Base-by-base conservation (phyloP, 1,140 invertebrate genomes). In the Aphidius ervi region DNA sequence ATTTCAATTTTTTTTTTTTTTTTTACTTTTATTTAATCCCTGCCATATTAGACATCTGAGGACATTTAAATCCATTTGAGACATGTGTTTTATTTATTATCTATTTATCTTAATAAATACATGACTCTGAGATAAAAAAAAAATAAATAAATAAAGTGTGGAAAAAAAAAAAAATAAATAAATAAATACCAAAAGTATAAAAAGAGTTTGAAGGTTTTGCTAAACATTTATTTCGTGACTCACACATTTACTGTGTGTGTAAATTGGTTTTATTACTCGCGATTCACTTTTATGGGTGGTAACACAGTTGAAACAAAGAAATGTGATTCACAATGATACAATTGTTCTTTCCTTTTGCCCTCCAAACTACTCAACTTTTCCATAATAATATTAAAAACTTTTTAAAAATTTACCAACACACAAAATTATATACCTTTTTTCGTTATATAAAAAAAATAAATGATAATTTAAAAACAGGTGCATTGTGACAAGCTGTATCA, bases 231-330 rank as follows among this genome's bases (percentile, higher is more conserved):
- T 31, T 59, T 59, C 47, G 48, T 49, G 57, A 59, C 46, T 52
- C 46, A 45, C 31, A 42, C 16, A 54, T 8, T 52, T 52, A 31
- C 23, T 31, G 23, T 31, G 40, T 31, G 23, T 31, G 40, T 16
- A 31, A 48, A 59, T 50, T 59, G 47, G 48, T 59, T 59, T 52
- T 59, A 59, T 59, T 50, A 48, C 48, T 40, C 8, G 47, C 40
- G 48, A 50, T 50, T 50, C 16, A 59, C 57, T 59, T 59, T 59
- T 59, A 59, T 43, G 48, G 57, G 39, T 7, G 23, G 8, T 37
- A 52, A 16, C 5, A 1, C 37, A 50, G 5, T 50, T 20, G 20
- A 16, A 59, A 59, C 57, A 50, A 59, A 50, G 57, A 52, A 52
- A 45, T 49, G 46, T 59, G 47, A 59, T 59, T 59, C 57, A 59